A percentile compares a stretch with the other conserved stretches of the same genome.
Conservation (phyloP, 2,113 vertebrate species). For the Halichoeres trimaculatus region DNA sequence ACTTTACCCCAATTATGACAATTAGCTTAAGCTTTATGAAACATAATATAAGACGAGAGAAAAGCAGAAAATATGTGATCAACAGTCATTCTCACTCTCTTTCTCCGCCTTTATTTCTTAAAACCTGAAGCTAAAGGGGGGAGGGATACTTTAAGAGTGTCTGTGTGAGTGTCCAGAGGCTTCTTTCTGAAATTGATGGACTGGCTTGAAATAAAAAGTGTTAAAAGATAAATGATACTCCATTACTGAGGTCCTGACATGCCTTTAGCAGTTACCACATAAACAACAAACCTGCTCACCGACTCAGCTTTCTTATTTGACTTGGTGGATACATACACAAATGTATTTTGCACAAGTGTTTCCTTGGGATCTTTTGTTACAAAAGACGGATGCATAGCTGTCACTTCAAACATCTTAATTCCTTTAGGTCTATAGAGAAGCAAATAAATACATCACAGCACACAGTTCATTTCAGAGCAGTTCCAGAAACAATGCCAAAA, state of each 20-base stretch:
- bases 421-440: too few species aligned
- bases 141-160: not conserved
- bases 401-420: too few species aligned
- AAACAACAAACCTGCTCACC: constrained; percentile 2
- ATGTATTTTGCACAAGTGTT: not conserved
- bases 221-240: constrained; percentile 40
- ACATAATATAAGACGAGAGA: not conserved
- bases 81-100: not conserved
- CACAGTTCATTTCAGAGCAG: too few species aligned
- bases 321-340: not conserved
- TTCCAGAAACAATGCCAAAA: too few species aligned
- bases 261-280: constrained; percentile 27
- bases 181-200: constrained; percentile 34
- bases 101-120: not conserved
- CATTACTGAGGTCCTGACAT: constrained; percentile 4
- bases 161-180: constrained; percentile 15
- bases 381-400: too few species aligned
- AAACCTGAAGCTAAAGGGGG: too few species aligned
- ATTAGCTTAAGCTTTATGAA: not conserved
- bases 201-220: constrained; percentile 28
- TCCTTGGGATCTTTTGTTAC: too few species aligned
- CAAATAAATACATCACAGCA: too few species aligned
- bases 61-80: not conserved
- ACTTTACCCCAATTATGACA: not conserved
- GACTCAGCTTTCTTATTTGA: not conserved